Base-by-base conservation (phyloP, 2,888 invertebrate genomes). In the Stenoptilia bipunctidactyla region DNA sequence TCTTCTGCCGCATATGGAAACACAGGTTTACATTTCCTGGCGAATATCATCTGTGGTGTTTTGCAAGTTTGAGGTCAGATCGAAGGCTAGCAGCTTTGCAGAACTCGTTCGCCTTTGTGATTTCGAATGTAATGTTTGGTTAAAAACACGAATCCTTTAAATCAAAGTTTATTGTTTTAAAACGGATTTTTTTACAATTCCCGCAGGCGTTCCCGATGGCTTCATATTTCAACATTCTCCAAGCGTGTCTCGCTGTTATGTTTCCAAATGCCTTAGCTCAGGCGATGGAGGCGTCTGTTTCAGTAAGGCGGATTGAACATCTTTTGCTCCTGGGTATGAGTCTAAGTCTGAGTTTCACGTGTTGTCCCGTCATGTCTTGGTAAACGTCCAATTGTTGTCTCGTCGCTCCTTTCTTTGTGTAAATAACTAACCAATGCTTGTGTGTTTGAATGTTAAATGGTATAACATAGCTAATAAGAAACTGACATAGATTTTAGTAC, bases 171-270 rank as follows among this genome's bases (percentile, higher is more conserved):
- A 3, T 20, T 20, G 20, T 20, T 20, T 20, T 20, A 20, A 20
- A 30, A 30, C 30, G 10, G 30, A 5, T 5, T 13, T 34, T 34
- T 14, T 6, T 13, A 13, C 13, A 13, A 13, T 34, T 34, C 13
- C 34, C 13, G 14, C 77, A 79, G 71, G 91, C 89, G 34, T 92
- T 92, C 73, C 89, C 92, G 40, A 82, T 90, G 71, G 90, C 92
- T 4, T 90, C 90, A 66, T 89, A 90, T 67, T 91, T 88, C 65
- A 92, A 92, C 72, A 86, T 88, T n/a, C 83, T 92, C 27, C 92
- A 91, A 72, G 58, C 79, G 27, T 60, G 86, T 15, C 68, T 89
- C 67, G 85, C 88, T 41, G 82, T 86, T 51, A 67, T 73, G 50
- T 76, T 86, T 58, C 89, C 87, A 41, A 55, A 66, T 56, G 86